Percentiles rank a stretch among this genome's conserved stretches.
These are phyloP conservation scores for Cephus sareptanus DNA, from an alignment of 2,888 invertebrate species.

Conservation along the genomic window DNA sequence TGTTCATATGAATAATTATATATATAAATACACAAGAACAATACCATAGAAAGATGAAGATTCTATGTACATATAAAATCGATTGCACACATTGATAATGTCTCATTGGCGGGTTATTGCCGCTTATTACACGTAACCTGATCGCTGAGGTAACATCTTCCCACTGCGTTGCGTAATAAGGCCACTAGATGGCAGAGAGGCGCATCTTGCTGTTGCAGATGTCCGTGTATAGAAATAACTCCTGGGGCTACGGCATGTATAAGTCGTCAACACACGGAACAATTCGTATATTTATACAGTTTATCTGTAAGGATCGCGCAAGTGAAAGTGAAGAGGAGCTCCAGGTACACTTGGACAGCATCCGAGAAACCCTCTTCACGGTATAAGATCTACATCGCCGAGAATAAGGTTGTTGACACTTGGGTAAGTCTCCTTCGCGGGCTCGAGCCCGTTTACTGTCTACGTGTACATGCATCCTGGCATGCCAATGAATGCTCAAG, in stretches of 20 bases:
- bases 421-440: constrained; percentile 25
- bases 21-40: not conserved
- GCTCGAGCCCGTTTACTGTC: constrained; percentile 14
- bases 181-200: constrained; percentile 12
- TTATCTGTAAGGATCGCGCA: not conserved
- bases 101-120: not conserved
- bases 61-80: not conserved
- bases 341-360: not conserved
- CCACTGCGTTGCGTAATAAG: constrained; percentile 38
- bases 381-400: not conserved
- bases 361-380: not conserved
- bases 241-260: not conserved
- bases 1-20: not conserved
- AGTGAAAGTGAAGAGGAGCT: constrained; percentile 18
- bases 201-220: constrained; percentile 35
- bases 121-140: not conserved
- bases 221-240: constrained; percentile 3
- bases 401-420: constrained; percentile 43
- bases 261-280: not conserved
- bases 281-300: not conserved
- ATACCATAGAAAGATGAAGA: not conserved
- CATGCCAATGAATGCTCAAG: constrained; percentile 33
- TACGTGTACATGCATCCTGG: constrained; percentile 25
- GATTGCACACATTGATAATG: not conserved
- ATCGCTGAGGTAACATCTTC: constrained; percentile 42